A percentile compares a stretch with the other conserved stretches of the same genome.
These are phyloP conservation scores for Coecobrya sp. DNA, from an alignment of 2,888 invertebrate genomes.

Conservation along the genomic window DNA sequence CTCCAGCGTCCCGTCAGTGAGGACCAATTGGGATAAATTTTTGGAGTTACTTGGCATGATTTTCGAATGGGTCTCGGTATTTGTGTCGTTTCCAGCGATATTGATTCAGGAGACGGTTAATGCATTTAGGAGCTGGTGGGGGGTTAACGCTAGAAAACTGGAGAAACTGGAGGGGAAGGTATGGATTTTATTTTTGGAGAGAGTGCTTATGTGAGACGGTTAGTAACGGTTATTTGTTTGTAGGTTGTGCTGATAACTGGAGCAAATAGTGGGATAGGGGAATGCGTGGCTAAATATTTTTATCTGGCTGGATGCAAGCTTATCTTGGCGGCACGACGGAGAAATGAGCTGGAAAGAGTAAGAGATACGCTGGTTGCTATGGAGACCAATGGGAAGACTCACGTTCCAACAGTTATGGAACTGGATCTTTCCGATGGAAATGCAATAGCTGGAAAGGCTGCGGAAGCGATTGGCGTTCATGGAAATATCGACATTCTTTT, in stretches of 20 bases:
- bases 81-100: neutral
- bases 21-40: neutral
- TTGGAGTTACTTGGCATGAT: neutral
- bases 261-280: constrained; percentile 97
- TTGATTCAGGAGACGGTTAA: neutral
- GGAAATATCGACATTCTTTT: constrained; percentile 95
- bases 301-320: constrained; percentile 95
- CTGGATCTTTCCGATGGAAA: constrained; percentile 93
- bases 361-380: constrained; percentile 91
- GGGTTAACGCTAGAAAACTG: neutral
- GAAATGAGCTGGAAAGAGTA: constrained; percentile 94
- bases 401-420: constrained; percentile 91
- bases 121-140: neutral
- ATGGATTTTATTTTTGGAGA: neutral
- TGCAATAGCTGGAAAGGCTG: constrained; percentile 90
- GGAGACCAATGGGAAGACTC: neutral
- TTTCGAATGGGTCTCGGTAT: neutral
- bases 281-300: constrained; percentile 95
- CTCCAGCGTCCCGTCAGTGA: neutral
- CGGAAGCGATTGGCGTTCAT: constrained; percentile 91
- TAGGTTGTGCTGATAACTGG: constrained; percentile 98
- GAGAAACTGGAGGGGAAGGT: neutral
- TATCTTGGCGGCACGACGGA: constrained; percentile 94
- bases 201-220: too few species aligned
- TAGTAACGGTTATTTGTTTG: neutral